Evolutionary conservation across 1,140 invertebrate genomes (phyloP).

Genomic region (Oppia nitens): DNA sequence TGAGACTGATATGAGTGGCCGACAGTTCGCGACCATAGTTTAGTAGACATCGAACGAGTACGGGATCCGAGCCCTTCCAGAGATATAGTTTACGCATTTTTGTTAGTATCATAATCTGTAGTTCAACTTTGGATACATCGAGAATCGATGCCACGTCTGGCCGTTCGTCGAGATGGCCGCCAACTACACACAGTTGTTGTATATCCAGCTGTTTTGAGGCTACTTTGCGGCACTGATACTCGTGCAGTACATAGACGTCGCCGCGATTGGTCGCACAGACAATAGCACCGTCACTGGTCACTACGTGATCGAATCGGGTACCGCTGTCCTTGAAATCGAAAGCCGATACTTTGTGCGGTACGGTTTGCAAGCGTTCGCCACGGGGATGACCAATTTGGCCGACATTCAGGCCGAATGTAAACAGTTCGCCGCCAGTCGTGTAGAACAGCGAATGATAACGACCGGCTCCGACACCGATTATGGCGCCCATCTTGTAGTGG

Average conservation of each 20-base stretch:
- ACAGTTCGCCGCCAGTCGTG: constrained; percentile 36
- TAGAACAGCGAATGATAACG: constrained; percentile 49
- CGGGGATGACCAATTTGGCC: constrained; percentile 46
- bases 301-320: constrained; percentile 27
- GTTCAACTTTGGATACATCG: constrained; percentile 33
- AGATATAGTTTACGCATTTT: constrained; percentile 40
- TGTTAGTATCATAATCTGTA: constrained; percentile 41
- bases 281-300: constrained; percentile 46
- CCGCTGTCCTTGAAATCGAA: constrained; percentile 27
- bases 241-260: constrained; percentile 49
- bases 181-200: constrained; percentile 32
- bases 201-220: constrained; percentile 38
- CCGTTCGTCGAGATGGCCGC: constrained; percentile 35
- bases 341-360: constrained; percentile 27
- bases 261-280: constrained; percentile 44
- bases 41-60: constrained; percentile 40
- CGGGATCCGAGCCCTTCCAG: constrained; percentile 44
- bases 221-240: constrained; percentile 48
- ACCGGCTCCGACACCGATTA: constrained; percentile 33
- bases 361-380: constrained; percentile 24
- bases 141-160: constrained; percentile 28
- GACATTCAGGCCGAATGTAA: constrained; percentile 49
- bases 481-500: background rate
- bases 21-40: constrained; percentile 37
- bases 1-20: constrained; percentile 40